Base-by-base conservation (phyloP, 2,888 invertebrate species). In the Lasioglossum morio region DNA sequence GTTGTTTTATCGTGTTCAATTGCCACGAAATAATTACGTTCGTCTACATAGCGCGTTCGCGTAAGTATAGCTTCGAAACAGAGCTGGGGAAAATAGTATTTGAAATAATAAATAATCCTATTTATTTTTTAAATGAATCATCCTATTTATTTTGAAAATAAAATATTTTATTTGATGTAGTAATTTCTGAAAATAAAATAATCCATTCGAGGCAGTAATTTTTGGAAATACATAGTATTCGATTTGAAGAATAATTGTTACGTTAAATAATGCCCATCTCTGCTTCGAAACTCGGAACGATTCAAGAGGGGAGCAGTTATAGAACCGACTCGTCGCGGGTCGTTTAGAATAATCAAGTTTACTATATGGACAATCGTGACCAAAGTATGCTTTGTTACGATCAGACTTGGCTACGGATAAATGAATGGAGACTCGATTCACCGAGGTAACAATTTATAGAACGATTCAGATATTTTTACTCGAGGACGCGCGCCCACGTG, bases 391-490 rank as follows among this genome's bases (percentile, higher is more conserved):
- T 57, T 70, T 46, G 78, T 82, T 73, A 76, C 72, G 74, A 46
- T 23, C 40, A 77, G 48, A 34, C 69, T 60, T 81, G 82, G 70
- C 82, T 82, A 57, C 70, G 82, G 69, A 79, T 77, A 87, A 82
- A 85, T 86, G 86, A 87, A 86, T 77, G 86, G 34, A 73, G 46
- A 82, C 53, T 82, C 69, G 79, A 86, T 87, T 87, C 82, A 77
- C 60, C 40, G n/a, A 69, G 74, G 57, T 78, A 77, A 75, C 72
- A 86, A 85, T 81, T 85, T 81, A 86, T 81, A 85, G 78, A 85
- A 84, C 79, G 80, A 85, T 84, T 70, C 27, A 70, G 72, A 40
- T 86, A 85, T 86, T 86, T 85, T 85, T 85, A 79, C 69, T 53
- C 72, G 74, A 48, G 57, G 69, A 75, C 53, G 66, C 30, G 34